Percentiles rank a stretch among this genome's conserved stretches.
These are phyloP conservation scores for Hipparchia semele DNA, from an alignment of 2,888 invertebrate genomes.

Conservation along the genomic window DNA sequence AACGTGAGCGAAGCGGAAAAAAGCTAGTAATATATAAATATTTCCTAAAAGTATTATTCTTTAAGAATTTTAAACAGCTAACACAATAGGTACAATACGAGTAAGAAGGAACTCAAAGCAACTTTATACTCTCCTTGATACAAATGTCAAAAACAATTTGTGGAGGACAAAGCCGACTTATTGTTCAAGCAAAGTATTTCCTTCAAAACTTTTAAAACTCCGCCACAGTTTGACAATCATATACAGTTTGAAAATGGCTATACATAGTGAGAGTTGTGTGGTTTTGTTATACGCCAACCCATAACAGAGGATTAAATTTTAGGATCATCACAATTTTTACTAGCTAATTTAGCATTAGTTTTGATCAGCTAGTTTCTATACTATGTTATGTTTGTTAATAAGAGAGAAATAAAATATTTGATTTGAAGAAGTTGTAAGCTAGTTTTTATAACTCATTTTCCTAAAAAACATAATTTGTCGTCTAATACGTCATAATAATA, in stretches of 20 bases:
- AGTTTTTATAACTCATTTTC: no score
- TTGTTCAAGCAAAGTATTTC: constrained; percentile 23
- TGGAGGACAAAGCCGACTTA: constrained; percentile 32
- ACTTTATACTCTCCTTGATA: constrained; percentile 21
- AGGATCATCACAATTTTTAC: no score
- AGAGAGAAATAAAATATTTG: no score
- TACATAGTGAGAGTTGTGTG: background rate
- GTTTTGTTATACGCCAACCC: no score
- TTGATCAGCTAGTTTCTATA: no score
- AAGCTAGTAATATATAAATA: background rate
- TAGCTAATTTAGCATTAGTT: no score
- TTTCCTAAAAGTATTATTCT: background rate
- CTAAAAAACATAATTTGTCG: no score
- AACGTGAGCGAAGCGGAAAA: no score
- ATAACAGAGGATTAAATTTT: no score
- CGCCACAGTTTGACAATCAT: background rate
- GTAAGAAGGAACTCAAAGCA: constrained; percentile 11
- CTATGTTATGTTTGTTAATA: no score
- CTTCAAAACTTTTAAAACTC: constrained; percentile 11
- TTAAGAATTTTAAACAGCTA: constrained; percentile 18
- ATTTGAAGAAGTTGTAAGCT: no score
- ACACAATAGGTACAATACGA: constrained; percentile 17
- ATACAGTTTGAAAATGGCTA: background rate
- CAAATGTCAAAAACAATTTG: constrained; percentile 37
- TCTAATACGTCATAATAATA: no score